phyloP scores from a whole-genome alignment of 2,797 vertebrate species.

The Numenius phaeopus region DNA sequence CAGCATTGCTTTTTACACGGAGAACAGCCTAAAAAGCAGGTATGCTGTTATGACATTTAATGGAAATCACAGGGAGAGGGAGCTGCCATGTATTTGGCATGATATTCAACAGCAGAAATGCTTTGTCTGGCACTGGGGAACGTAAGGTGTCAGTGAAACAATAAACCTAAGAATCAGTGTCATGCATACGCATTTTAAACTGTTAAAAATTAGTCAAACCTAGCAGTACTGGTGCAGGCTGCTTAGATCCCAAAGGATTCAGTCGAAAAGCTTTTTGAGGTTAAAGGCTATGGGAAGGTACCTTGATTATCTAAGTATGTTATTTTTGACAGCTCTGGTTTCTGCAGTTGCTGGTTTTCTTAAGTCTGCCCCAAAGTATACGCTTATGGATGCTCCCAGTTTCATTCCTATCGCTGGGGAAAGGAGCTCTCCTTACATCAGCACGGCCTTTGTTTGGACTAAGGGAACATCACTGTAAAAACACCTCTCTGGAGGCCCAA shows the following conservation, averaged over 20 bases:
- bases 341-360: background rate
- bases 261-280: background rate
- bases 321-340: background rate
- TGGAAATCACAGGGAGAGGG: background rate
- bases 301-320: background rate
- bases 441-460: background rate
- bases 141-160: background rate
- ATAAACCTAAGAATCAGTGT: background rate
- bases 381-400: rapidly evolving
- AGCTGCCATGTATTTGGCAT: background rate
- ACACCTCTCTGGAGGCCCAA: background rate
- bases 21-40: conserved; percentile 5
- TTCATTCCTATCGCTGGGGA: background rate
- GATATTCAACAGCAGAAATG: background rate
- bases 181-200: background rate
- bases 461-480: background rate
- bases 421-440: background rate
- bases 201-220: background rate
- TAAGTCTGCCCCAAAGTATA: background rate
- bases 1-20: background rate
- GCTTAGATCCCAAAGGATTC: background rate
- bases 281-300: background rate
- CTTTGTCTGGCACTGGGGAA: background rate
- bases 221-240: background rate
- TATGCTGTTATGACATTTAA: background rate